Percentiles rank a stretch among this genome's conserved stretches.
Evolutionary conservation across 2,888 invertebrate species (phyloP).

Genomic region (Leptarthrus brevirostris): DNA sequence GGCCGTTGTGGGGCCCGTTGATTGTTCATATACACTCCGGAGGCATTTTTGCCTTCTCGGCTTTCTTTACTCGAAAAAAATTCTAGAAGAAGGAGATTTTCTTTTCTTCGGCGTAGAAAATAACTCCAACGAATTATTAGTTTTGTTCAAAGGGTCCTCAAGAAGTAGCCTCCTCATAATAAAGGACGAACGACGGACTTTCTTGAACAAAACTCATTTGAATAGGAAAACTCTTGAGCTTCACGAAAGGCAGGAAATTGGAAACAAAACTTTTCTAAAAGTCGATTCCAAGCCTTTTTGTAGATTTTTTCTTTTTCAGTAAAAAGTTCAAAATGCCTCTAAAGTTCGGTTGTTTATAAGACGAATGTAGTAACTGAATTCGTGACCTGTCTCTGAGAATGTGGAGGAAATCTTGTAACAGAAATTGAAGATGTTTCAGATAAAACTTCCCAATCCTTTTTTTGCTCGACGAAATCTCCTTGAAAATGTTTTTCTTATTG

Average conservation of each 20-base stretch:
- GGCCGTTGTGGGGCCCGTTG: conserved; percentile 29
- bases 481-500: no score
- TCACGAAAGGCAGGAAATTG: conserved; percentile 33
- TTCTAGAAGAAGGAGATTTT: neutral
- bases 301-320: neutral
- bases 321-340: conserved; percentile 10
- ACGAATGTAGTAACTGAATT: conserved; percentile 30
- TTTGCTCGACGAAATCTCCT: no score
- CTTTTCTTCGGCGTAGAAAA: conserved; percentile 21
- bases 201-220: conserved; percentile 46
- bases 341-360: conserved; percentile 41
- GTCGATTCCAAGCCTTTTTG: conserved; percentile 35
- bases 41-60: neutral
- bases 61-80: neutral
- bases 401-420: conserved; percentile 39
- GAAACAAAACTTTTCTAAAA: conserved; percentile 46
- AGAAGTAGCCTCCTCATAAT: conserved; percentile 41
- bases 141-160: conserved; percentile 40
- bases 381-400: conserved; percentile 42
- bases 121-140: conserved; percentile 45
- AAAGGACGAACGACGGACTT: conserved; percentile 44
- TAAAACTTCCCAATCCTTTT: neutral
- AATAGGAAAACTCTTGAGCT: conserved; percentile 32
- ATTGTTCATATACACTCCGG: conserved; percentile 41
- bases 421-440: conserved; percentile 36